A percentile compares a stretch with the other conserved stretches of the same genome.
These are phyloP conservation scores for Poeciliopsis prolifica DNA, from an alignment of 2,113 vertebrate genomes.

Conservation along the genomic window DNA sequence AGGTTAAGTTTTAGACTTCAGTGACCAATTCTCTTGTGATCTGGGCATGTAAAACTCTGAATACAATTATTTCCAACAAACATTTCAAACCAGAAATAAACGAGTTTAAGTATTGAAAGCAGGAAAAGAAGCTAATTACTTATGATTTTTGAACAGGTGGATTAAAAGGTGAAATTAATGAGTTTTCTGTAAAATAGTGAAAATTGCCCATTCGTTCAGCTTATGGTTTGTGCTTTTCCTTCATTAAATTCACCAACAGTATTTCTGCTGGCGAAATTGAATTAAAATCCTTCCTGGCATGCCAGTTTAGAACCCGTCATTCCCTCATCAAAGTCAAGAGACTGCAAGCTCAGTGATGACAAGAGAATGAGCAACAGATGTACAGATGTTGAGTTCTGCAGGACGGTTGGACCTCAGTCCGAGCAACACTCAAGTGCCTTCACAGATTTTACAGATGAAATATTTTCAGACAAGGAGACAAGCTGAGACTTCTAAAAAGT, in stretches of 20 bases:
- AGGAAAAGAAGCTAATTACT: background rate
- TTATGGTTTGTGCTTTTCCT: too few relatives aligned
- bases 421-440: too few relatives aligned
- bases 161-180: background rate
- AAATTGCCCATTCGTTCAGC: too few relatives aligned
- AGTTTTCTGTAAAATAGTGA: background rate
- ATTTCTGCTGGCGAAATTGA: background rate
- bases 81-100: too few relatives aligned
- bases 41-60: too few relatives aligned
- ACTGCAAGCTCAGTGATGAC: background rate
- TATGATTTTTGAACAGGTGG: background rate
- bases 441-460: background rate
- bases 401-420: background rate
- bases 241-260: background rate
- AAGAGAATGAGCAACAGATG: conserved; percentile 21
- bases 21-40: too few relatives aligned
- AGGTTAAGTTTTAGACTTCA: too few relatives aligned
- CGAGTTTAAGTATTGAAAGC: too few relatives aligned
- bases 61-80: too few relatives aligned
- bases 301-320: background rate
- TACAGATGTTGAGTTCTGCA: background rate
- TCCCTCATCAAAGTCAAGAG: background rate
- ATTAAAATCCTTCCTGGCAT: background rate
- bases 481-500: background rate
- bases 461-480: background rate